Base-by-base conservation (phyloP, 2,888 invertebrate genomes). In the Deilephila elpenor region DNA sequence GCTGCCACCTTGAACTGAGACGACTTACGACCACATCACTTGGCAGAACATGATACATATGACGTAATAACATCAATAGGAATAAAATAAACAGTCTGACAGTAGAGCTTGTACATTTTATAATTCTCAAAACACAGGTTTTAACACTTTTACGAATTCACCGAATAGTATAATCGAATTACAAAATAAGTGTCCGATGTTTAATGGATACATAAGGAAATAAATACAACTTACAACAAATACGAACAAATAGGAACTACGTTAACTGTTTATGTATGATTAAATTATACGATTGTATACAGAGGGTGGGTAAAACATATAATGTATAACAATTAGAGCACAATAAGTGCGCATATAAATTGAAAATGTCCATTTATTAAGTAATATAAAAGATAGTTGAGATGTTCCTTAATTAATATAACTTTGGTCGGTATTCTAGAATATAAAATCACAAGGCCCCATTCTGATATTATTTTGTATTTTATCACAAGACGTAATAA, bases 161-260 rank as follows among this genome's bases (percentile, higher is more conserved):
- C 60, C 59, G 19, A 25, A 60, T 20, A 71, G 44, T 59, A 71
- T 37, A 64, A 71, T 44, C 20, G 51, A 71, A 60, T 25, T 29
- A 32, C 44, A 17, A 44, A 59, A 32, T n/a, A 56, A 56, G 71
- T 71, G 60, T 29, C 71, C 77, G 77, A 77, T 78, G 76, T 75
- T 70, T 75, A 71, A 76, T 75, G 75, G 79, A 77, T 73, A 76
- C 74, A 77, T 75, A 75, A 77, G 76, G 76, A 76, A 78, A 64
- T 77, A 76, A 71, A 76, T 71, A 74, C 79, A 77, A 71, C 76
- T 79, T 78, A 77, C 75, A 80, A 75, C 74, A 78, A 71, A 74
- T 77, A 76, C 73, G 71, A 78, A 77, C 76, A 79, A 83, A 82
- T 83, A 83, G 82, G 82, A 83, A 83, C 82, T 83, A 77, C 53